Base-by-base conservation (phyloP, 2,888 invertebrate genomes). In the Aphidius colemani region DNA sequence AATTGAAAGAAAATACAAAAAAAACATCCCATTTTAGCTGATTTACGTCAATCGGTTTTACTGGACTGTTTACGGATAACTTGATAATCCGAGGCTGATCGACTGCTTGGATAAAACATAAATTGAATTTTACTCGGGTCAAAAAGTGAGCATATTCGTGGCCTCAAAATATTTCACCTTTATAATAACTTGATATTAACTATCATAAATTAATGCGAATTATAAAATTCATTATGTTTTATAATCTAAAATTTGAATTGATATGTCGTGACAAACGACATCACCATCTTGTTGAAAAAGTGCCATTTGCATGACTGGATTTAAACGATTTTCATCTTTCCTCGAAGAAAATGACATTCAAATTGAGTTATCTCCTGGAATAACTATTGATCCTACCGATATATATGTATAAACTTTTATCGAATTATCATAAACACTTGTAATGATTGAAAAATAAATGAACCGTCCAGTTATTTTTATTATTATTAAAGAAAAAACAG, bases 321-420 rank as follows among this genome's bases (percentile, higher is more conserved):
- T 18, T 18, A 18, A 18, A 18, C 13, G 13, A 18, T 18, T 18
- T 18, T 18, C 13, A 18, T 18, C 13, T 2, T 18, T 18, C 13
- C 2, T 18, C 13, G 1, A 30, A 76, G 75, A 78, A 77, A 78
- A 79, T 78, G 76, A 75, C 72, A 72, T 72, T 74, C 71, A 69
- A 79, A 81, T 80, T 70, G 74, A 77, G 75, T 81, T 80, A 80
- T 67, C 75, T 13, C 71, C 75, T 78, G 77, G 75, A 77, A 78
- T 78, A 79, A 78, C 76, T 75, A 74, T 77, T 73, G 70, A 68
- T 70, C 64, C 70, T 53, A 62, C 55, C 56, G 46, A 59, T 60
- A 53, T 43, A 18, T 40, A 11, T 39, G 44, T 44, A 9, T 30
- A 5, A 30, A 30, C 0, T 30, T 30, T 9, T 57, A 57, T 57